Evolutionary conservation across 2,888 invertebrate genomes (phyloP).

Genomic region (Sarcophaga caerulescens): DNA sequence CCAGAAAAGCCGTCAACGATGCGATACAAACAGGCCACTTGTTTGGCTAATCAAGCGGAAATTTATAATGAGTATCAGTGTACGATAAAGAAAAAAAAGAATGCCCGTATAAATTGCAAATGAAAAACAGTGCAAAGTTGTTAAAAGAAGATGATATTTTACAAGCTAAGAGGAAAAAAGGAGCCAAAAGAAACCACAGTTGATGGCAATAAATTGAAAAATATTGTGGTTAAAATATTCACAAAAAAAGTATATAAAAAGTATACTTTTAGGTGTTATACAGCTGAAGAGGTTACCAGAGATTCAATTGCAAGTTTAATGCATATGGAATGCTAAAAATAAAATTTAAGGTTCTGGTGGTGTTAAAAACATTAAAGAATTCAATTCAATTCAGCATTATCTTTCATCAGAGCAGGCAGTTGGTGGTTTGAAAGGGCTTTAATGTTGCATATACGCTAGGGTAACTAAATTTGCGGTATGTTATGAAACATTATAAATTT

Average conservation of each 20-base stretch:
- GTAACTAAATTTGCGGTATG: too few species aligned
- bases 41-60: conserved; percentile 72
- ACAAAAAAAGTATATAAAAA: neutral
- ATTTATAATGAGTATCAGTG: conserved; percentile 69
- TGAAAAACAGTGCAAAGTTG: conserved; percentile 40
- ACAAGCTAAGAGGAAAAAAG: neutral
- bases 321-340: too few species aligned
- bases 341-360: too few species aligned
- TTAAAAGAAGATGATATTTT: conserved; percentile 41
- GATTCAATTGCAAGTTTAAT: too few species aligned
- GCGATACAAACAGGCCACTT: conserved; percentile 71
- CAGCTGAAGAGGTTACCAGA: too few species aligned
- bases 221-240: neutral
- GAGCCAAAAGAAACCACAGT: conserved; percentile 37
- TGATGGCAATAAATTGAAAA: neutral
- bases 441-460: too few species aligned
- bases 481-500: too few species aligned
- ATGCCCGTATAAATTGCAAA: neutral
- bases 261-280: too few species aligned
- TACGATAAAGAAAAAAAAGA: conserved; percentile 37
- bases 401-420: too few species aligned
- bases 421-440: too few species aligned
- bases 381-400: too few species aligned
- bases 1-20: conserved; percentile 34
- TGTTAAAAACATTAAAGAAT: too few species aligned